phyloP scores from a whole-genome alignment of 1,140 invertebrate genomes.

The Drosophila bipectinata region DNA sequence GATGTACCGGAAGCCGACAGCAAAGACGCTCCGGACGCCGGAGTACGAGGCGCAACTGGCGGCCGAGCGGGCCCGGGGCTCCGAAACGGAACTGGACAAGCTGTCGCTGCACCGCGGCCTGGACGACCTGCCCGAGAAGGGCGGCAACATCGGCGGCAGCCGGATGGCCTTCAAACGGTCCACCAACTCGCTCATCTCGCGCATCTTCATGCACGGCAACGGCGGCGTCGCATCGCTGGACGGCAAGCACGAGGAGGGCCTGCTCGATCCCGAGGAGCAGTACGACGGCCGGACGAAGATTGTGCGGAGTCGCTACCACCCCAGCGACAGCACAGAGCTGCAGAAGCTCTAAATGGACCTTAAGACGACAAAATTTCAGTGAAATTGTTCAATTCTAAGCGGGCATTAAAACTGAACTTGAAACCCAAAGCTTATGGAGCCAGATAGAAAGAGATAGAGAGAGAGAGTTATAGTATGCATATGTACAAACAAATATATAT shows the following conservation, averaged over 20 bases:
- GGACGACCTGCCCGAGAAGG: constrained; percentile 86
- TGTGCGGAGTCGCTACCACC: constrained; percentile 66
- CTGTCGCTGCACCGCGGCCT: constrained; percentile 89
- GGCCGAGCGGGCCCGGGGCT: constrained; percentile 84
- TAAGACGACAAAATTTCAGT: constrained; percentile 58
- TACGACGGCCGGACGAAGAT: constrained; percentile 59
- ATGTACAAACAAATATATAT: constrained; percentile 2
- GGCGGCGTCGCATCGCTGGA: constrained; percentile 10
- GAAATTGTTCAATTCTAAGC: constrained; percentile 49
- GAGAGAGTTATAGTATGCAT: constrained; percentile 14
- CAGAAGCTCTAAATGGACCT: constrained; percentile 65
- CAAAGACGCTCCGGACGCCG: constrained; percentile 87
- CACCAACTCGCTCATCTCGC: constrained; percentile 70
- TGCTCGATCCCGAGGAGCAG: constrained; percentile 61
- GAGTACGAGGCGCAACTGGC: constrained; percentile 84
- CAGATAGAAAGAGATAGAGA: background rate
- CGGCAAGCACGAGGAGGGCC: constrained; percentile 66
- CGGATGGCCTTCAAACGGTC: constrained; percentile 68
- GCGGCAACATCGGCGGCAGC: background rate
- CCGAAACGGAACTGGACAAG: constrained; percentile 84
- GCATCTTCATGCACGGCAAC: constrained; percentile 57
- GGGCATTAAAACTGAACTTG: constrained; percentile 25
- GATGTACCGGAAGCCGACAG: constrained; percentile 89
- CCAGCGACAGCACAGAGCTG: constrained; percentile 75
- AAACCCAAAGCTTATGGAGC: background rate